Conservation (phyloP, 2,797 vertebrate genomes). For the Muraenolepis orangiensis region DNA sequence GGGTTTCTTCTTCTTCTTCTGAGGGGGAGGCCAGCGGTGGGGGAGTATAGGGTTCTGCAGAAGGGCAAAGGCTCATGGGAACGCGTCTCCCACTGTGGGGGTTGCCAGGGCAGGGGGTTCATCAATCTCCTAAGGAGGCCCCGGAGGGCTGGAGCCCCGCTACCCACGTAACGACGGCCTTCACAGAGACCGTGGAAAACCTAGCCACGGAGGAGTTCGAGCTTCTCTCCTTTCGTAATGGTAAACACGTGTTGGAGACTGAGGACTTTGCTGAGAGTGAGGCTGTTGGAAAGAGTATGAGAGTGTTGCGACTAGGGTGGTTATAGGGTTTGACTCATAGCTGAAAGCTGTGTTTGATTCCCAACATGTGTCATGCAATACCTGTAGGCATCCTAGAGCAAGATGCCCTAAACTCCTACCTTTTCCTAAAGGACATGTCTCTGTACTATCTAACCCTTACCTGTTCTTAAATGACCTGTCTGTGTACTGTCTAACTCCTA, state of each 20-base stretch:
- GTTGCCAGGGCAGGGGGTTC: constrained; percentile 49
- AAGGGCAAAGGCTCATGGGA: constrained; percentile 62
- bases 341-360: background rate
- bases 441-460: no score
- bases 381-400: no score
- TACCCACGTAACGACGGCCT: constrained; percentile 42
- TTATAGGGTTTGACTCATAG: background rate
- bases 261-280: background rate
- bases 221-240: background rate
- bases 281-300: background rate
- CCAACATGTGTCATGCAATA: background rate
- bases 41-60: constrained; percentile 30
- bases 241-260: background rate
- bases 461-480: no score
- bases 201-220: background rate
- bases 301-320: background rate
- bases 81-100: constrained; percentile 45
- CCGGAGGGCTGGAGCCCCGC: constrained; percentile 16
- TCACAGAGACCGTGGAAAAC: constrained; percentile 7
- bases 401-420: no score
- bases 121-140: constrained; percentile 58
- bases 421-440: no score
- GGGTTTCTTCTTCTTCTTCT: constrained; percentile 1
- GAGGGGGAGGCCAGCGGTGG: background rate
- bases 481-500: no score